Base-by-base conservation (phyloP, 2,888 invertebrate genomes). In the Harpalus rubripes region DNA sequence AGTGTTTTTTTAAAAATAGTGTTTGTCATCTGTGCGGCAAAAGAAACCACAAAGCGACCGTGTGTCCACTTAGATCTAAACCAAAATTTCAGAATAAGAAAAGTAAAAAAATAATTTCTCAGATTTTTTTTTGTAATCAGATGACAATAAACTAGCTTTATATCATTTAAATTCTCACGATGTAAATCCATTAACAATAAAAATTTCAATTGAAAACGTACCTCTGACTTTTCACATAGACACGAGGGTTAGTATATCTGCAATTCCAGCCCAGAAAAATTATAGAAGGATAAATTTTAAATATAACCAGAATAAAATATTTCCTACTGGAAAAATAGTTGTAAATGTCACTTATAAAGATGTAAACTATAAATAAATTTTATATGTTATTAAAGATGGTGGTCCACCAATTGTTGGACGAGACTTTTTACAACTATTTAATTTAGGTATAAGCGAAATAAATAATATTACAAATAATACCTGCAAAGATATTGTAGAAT, bases 371-470 rank as follows among this genome's bases (percentile, higher is more conserved):
- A 59, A 2, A 59, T 59, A 2, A 59, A 59, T 16, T 15, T 15
- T 59, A 7, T 59, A n/a, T 59, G 59, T 59, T 7, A 59, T n/a
- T 15, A 59, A 59, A 15, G 15, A 59, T 59, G 59, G 15, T 22
- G 22, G 22, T 22, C 22, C 22, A 22, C 22, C 22, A 22, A 22
- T 22, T 22, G 3, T 22, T 22, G 59, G 59, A 15, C n/a, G 59
- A n/a, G 59, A 59, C 15, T 59, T 59, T 59, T 59, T 59, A 16
- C 12, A 16, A 15, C 7, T 59, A 16, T 59, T 15, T 59, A 59
- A 59, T 15, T 59, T 59, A 59, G 59, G 59, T 16, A 59, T 59
- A n/a, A n/a, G 59, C 15, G 59, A 59, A 59, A 10, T 59, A 15
- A 59, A 59, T n/a, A 15, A 59, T 16, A 15, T 16, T 15, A 16